Evolutionary conservation across 2,797 vertebrate genomes (phyloP).

Genomic region (Spinus pinus): DNA sequence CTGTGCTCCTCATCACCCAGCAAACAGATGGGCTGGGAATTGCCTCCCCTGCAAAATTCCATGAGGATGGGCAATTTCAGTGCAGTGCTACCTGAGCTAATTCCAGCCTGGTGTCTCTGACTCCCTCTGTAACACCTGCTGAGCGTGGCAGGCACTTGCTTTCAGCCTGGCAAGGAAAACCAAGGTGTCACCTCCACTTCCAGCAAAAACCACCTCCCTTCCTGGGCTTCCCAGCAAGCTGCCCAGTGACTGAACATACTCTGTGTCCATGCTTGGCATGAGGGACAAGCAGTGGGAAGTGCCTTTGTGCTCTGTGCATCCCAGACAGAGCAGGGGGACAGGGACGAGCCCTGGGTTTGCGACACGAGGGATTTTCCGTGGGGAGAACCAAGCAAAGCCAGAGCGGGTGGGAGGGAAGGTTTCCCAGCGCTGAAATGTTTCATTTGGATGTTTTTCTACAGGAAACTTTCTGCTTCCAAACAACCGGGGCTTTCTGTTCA

Average conservation of each 20-base stretch:
- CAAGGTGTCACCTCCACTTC: not conserved
- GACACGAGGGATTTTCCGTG: fast-evolving
- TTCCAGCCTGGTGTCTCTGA: fast-evolving
- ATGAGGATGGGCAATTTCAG: fast-evolving
- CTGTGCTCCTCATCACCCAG: not conserved
- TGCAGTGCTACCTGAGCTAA: fast-evolving
- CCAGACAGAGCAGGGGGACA: not conserved
- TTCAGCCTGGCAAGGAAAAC: not conserved
- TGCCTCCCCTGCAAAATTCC: not conserved
- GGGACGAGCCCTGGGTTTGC: not conserved
- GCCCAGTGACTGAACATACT: fast-evolving
- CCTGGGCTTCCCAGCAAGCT: not conserved
- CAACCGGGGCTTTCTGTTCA: not conserved
- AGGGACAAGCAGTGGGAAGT: not conserved
- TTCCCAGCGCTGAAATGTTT: not conserved
- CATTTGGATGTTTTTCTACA: not conserved
- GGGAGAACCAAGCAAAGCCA: fast-evolving
- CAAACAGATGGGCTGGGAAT: not conserved
- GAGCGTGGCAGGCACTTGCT: not conserved
- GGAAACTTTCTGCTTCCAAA: not conserved
- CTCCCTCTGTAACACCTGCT: not conserved
- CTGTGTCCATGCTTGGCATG: fast-evolving
- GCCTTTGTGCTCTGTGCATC: not conserved
- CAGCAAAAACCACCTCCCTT: not conserved
- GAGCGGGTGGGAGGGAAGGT: not conserved